Base-by-base conservation (phyloP, 2,888 invertebrate genomes). In the Adineta ricciae region DNA sequence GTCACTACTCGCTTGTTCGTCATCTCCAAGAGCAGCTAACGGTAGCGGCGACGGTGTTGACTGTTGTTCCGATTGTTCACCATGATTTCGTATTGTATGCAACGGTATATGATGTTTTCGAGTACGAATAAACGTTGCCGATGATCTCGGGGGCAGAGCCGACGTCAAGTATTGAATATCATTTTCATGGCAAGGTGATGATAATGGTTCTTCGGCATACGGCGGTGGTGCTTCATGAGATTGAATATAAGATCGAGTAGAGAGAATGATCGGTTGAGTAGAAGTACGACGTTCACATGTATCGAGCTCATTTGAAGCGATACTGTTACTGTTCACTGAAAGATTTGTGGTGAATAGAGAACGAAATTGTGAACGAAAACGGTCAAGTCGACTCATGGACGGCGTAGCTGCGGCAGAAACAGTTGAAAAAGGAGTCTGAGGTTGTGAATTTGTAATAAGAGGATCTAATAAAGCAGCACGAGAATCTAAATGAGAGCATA, bases 351-450 rank as follows among this genome's bases (percentile, higher is more conserved):
- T 64, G 32, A 64, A 64, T 3, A 64, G 4, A 19, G 32, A 36
- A 19, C 64, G 64, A 27, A 78, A 19, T n/a, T 36, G 78, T 24
- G 78, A 78, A 78, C 78, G 78, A 41, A 78, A 78, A 38, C 78
- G 78, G n/a, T 41, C 41, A n/a, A 78, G n/a, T 1, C 24, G 78
- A 41, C 21, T 78, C n/a, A 36, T 41, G 19, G 41, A 78, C 19
- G 41, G 21, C 1, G 0, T 0, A 16, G n/a, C 2, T 4, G 21
- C 1, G 3, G 32, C 4, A 64, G n/a, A 24, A 38, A 41, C 9
- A 9, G 41, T 3, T n/a, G n/a, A n/a, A n/a, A n/a, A n/a, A n/a
- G n/a, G n/a, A n/a, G n/a, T n/a, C n/a, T n/a, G n/a, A n/a, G 8
- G 24, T 2, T 46, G 46, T 46, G 46, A 11, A 46, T 46, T 46